Evolutionary conservation across 2,797 vertebrate species (phyloP).

Genomic region (Hypotaenidia philippensis): DNA sequence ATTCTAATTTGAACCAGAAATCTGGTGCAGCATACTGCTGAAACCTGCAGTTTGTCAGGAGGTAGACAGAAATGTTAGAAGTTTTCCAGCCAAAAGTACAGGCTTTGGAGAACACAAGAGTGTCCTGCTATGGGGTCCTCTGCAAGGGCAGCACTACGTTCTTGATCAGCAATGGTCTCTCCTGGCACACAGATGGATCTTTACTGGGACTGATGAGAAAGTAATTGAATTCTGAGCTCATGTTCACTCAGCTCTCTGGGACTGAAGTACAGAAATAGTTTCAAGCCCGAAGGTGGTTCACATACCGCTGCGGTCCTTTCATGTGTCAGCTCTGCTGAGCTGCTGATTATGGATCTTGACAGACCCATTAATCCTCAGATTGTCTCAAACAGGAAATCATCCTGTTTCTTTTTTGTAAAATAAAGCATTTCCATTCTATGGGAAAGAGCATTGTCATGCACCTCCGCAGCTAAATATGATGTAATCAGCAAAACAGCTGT

Average conservation of each 20-base stretch:
- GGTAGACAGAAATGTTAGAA: neutral
- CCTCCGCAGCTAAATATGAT: neutral
- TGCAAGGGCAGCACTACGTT: fast-evolving
- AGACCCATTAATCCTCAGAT: neutral
- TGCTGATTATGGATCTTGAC: neutral
- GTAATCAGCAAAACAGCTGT: neutral
- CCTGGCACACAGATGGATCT: neutral
- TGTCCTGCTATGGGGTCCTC: neutral
- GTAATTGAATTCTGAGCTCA: conserved; percentile 6
- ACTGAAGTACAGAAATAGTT: neutral
- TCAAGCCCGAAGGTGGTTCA: neutral
- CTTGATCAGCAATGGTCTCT: neutral
- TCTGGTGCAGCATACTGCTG: neutral
- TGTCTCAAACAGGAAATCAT: neutral
- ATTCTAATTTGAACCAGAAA: neutral
- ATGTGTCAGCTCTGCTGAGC: conserved; percentile 9
- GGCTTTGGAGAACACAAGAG: neutral
- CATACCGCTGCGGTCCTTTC: neutral
- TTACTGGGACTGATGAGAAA: neutral
- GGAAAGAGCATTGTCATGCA: neutral
- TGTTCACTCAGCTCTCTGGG: neutral
- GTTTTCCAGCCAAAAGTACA: neutral
- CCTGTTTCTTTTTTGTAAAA: neutral
- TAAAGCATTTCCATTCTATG: neutral
- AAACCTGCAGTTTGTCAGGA: neutral